Evolutionary conservation across 2,113 vertebrate genomes (phyloP), one percentile per base, ranked within the genome.

Genomic region (Myocastor coypus): DNA sequence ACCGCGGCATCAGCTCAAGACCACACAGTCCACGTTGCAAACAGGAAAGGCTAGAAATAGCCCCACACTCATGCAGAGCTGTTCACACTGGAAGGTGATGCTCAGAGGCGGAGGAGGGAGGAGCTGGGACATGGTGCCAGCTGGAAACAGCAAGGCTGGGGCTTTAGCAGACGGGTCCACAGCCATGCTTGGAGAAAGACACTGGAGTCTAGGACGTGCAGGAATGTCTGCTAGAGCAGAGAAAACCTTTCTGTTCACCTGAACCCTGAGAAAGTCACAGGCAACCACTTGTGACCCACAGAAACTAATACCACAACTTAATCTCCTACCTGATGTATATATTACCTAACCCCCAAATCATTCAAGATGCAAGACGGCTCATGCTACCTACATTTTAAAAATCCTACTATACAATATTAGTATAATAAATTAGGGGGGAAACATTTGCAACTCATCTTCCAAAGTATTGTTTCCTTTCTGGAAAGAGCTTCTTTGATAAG

Each of bases 11-110:
- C 80, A 32, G 17, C 34, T 75, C 46, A 57, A 55, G 66, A 91
- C 57, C 69, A 66, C 40, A 78, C 42, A 3, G 7, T 71, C n/a
- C n/a, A 9, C 19, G 9, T 20, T 46, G 57, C 94, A 90, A 73
- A 90, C 40, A 24, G n/a, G 57, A 40, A 95, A 84, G 71, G 40
- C 69, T n/a, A 68, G 69, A 92, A 83, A 90, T 46, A 80, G 68
- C 34, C 50, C 66, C 34, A 32, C 40, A 86, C 22, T 46, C 52
- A 40, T 22, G 28, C 3, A 37, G 50, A 63, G 22, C 71, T 22
- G n/a, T 50, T 88, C 42, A 52, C 63, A 52, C 9, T n/a, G 1
- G 78, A 84, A 92, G 59, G 64, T 77, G 71, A 42, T 40, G n/a
- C 66, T 83, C 34, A 14, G 8, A 69, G 57, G 50, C 52, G 7